These are phyloP conservation scores for Takifugu flavidus DNA, from an alignment of 2,113 vertebrate species.

Conservation along the genomic window DNA sequence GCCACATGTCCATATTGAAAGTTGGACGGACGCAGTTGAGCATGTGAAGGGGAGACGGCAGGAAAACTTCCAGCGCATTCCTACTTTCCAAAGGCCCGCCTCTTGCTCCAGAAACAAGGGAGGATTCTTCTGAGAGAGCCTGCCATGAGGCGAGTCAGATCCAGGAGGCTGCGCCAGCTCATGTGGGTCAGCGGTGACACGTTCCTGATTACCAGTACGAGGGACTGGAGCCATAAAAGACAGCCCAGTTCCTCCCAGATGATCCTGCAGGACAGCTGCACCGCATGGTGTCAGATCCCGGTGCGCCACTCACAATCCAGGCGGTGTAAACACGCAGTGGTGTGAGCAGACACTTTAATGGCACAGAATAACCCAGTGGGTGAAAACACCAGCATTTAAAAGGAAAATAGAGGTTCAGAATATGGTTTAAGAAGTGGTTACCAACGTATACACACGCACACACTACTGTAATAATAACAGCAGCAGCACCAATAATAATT, in stretches of 20 bases:
- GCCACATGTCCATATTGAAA: conserved; percentile 71
- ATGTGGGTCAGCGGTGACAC: conserved; percentile 22
- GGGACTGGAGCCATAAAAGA: neutral
- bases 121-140: conserved; percentile 53
- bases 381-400: neutral
- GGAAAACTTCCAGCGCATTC: conserved; percentile 71
- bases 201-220: neutral
- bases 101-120: conserved; percentile 68
- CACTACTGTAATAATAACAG: no score
- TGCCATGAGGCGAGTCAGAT: conserved; percentile 9
- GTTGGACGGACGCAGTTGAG: conserved; percentile 35
- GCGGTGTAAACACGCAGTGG: no score
- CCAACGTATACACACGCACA: no score
- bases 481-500: no score
- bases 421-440: no score
- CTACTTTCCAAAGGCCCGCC: conserved; percentile 69
- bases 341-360: neutral
- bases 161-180: conserved; percentile 8
- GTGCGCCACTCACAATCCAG: no score
- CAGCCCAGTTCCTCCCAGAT: neutral
- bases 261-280: no score
- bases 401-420: no score
- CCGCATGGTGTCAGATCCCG: no score
- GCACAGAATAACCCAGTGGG: neutral
- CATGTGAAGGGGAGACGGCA: conserved; percentile 52